Base-by-base conservation (phyloP, 2,888 invertebrate species). In the Tigriopus californicus region DNA sequence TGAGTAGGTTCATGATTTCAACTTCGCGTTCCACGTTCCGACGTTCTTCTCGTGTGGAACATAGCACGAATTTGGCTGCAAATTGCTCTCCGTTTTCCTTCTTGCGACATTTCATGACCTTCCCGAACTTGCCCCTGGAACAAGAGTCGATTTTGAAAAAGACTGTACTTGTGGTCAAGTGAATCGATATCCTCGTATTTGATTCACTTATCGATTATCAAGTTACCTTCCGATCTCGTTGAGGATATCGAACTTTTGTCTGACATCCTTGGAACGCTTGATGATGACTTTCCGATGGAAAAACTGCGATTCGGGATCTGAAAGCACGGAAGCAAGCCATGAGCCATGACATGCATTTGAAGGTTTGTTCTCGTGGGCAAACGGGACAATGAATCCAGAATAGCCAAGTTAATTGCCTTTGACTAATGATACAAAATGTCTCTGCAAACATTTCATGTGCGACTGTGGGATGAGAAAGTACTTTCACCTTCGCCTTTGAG, bases 81-180 rank as follows among this genome's bases (percentile, higher is more conserved):
- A 95, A 74, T 66, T 81, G 79, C 58, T 88, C 73, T 0, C 85
- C 84, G 0, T 82, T 82, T 58, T 76, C 74, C 71, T 85, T 86
- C 72, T 95, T 92, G 58, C 78, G 79, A 73, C 94, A 95, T 68
- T 83, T 80, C 75, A 88, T 94, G 47, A 97, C 95, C 42, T 90
- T 91, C 62, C 95, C 95, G 73, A 95, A 95, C 78, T 94, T 94
- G 4, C 95, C 95, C 68, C 95, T 95, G 75, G 61, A 73, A 73
- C 66, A 62, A 63, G 59, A 60, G 61, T 61, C 62, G 58, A 61
- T 15, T 3, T 44, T 8, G 61, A 47, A 33, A 47, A n/a, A n/a
- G n/a, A n/a, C n/a, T n/a, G 18, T 20, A 18, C 10, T 51, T 5
- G 1, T 1, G 18, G 22, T 59, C 40, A 20, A 10, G 15, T 25